Evolutionary conservation across 2,888 invertebrate species (phyloP).

Genomic region (Athripsodes cinereus): DNA sequence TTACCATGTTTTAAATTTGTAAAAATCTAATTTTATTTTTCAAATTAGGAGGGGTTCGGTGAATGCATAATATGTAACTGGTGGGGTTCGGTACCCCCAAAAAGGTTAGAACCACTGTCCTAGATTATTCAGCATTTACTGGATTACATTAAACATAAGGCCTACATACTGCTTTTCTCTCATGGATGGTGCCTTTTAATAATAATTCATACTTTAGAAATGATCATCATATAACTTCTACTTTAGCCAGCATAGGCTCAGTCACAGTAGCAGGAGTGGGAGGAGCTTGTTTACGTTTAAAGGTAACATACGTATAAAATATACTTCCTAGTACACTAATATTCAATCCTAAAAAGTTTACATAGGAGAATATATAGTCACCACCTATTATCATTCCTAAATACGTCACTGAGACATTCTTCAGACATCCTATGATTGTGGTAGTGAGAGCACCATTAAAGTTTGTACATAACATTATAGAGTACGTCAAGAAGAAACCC

Average conservation of each 20-base stretch:
- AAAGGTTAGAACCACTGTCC: too few species aligned
- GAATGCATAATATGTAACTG: too few species aligned
- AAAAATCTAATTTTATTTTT: too few species aligned
- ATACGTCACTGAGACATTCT: slow-evolving; percentile 96
- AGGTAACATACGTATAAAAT: slow-evolving; percentile 82
- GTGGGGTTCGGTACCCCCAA: too few species aligned
- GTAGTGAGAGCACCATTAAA: slow-evolving; percentile 98
- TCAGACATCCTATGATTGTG: slow-evolving; percentile 95
- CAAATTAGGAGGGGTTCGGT: too few species aligned
- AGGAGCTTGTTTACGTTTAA: slow-evolving; percentile 53
- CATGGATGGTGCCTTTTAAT: too few species aligned
- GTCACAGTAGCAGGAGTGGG: slow-evolving; percentile 5
- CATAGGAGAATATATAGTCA: slow-evolving; percentile 91
- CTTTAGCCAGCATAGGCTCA: slow-evolving; percentile 13
- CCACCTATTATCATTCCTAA: slow-evolving; percentile 97
- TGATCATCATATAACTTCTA: slow-evolving; percentile 18
- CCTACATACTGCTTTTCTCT: too few species aligned
- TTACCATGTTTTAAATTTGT: too few species aligned
- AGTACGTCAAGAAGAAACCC: slow-evolving; percentile 94
- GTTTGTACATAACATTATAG: slow-evolving; percentile 91
- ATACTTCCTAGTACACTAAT: slow-evolving; percentile 86
- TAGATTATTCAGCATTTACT: too few species aligned
- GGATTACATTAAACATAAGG: too few species aligned
- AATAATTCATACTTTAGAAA: too few species aligned
- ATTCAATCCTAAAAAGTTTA: slow-evolving; percentile 95